A percentile compares a stretch with the other conserved stretches of the same genome.
Conservation (phyloP, 2,113 vertebrate species). For the Chrysemys picta region DNA sequence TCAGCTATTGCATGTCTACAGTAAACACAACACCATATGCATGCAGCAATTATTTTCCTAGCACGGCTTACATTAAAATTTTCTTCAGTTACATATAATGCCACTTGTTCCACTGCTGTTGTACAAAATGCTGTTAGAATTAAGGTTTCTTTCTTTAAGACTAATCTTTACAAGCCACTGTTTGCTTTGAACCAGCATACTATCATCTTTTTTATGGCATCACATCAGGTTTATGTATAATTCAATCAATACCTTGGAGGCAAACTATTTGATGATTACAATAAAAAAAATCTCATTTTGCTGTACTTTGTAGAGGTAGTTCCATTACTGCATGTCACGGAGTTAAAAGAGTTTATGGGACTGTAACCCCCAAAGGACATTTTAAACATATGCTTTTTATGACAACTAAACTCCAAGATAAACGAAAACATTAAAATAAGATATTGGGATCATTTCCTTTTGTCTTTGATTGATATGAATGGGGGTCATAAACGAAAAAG, state of each 20-base stretch:
- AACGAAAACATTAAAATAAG: conserved; percentile 79
- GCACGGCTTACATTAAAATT: neutral
- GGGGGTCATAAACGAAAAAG: neutral
- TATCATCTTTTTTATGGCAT: conserved; percentile 50
- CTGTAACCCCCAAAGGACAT: conserved; percentile 71
- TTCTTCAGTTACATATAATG: neutral
- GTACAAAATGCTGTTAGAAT: neutral
- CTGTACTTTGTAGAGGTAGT: conserved; percentile 71
- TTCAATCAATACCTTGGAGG: conserved; percentile 74
- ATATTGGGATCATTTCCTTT: conserved; percentile 73
- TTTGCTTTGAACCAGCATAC: conserved; percentile 16
- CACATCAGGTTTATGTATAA: conserved; percentile 73
- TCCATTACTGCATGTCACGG: conserved; percentile 75
- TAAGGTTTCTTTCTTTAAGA: conserved; percentile 4
- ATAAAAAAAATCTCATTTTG: conserved; percentile 75
- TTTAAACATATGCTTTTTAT: conserved; percentile 77
- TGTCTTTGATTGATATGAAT: conserved; percentile 77
- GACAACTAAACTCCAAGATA: conserved; percentile 74
- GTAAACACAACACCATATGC: neutral
- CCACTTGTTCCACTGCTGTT: neutral
- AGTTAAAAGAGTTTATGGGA: conserved; percentile 77
- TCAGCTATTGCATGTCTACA: neutral
- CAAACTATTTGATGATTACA: conserved; percentile 76
- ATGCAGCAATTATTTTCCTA: conserved; percentile 3
- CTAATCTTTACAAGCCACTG: neutral